A percentile compares a stretch with the other conserved stretches of the same genome.
phyloP scores from a whole-genome alignment of 2,888 invertebrate genomes.

The Toxonevra muliebris region DNA sequence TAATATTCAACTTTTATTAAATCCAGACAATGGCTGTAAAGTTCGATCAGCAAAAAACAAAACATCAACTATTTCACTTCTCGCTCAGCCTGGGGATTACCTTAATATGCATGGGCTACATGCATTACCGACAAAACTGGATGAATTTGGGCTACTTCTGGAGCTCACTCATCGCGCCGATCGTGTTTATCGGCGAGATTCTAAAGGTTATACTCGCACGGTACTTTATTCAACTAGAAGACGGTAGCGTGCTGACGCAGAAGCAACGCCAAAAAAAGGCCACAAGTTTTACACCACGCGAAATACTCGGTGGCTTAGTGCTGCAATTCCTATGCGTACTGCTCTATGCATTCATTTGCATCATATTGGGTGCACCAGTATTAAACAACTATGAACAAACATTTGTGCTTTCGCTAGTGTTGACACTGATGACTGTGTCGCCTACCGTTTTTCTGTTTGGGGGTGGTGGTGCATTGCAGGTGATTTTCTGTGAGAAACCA shows the following conservation, averaged over 20 bases:
- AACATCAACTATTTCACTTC: conserved; percentile 63
- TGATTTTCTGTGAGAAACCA: conserved; percentile 63
- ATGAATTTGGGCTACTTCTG: conserved; percentile 60
- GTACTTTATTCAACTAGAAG: conserved; percentile 56
- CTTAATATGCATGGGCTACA: conserved; percentile 61
- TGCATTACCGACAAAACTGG: conserved; percentile 61
- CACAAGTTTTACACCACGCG: conserved; percentile 54
- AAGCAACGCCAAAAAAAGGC: conserved; percentile 60
- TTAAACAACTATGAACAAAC: conserved; percentile 63
- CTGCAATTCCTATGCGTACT: conserved; percentile 59
- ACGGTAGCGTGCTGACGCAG: conserved; percentile 48
- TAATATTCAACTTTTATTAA: too few relatives aligned
- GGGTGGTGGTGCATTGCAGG: conserved; percentile 61
- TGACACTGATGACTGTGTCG: conserved; percentile 62
- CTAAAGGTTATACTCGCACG: conserved; percentile 58
- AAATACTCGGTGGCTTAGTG: conserved; percentile 55
- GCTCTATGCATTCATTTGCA: conserved; percentile 61
- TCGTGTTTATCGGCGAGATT: conserved; percentile 60
- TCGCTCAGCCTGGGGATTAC: conserved; percentile 62
- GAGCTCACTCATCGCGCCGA: conserved; percentile 60
- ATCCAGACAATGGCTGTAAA: conserved; percentile 51
- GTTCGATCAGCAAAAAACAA: conserved; percentile 63
- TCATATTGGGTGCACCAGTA: conserved; percentile 65
- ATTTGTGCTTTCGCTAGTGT: conserved; percentile 59
- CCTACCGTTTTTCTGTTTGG: conserved; percentile 63